These are phyloP conservation scores for Pedicia rivosa DNA, from an alignment of 2,888 invertebrate genomes.

Conservation along the genomic window DNA sequence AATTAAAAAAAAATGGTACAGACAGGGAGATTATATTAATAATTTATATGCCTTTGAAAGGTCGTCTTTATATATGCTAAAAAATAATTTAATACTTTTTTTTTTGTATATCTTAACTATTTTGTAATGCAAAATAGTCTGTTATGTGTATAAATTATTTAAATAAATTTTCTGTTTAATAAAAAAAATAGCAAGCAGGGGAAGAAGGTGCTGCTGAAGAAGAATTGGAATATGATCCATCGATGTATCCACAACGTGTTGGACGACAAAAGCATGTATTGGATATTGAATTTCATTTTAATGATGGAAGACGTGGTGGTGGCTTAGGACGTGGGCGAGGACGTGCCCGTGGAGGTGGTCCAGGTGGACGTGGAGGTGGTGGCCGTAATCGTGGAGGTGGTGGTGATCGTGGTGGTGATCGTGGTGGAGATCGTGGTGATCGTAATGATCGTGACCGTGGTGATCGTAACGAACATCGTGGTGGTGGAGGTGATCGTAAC, in stretches of 20 bases:
- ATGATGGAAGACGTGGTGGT: conserved; percentile 58
- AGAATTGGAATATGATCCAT: conserved; percentile 52
- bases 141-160: too few species aligned
- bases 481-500: conserved; percentile 19
- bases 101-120: too few species aligned
- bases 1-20: too few species aligned
- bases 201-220: conserved; percentile 55
- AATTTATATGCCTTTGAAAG: too few species aligned
- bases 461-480: conserved; percentile 26
- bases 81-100: too few species aligned
- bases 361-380: conserved; percentile 21
- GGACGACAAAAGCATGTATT: conserved; percentile 73
- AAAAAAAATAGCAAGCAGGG: conserved; percentile 21
- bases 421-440: conserved; percentile 17
- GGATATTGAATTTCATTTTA: conserved; percentile 79
- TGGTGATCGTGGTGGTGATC: conserved; percentile 12
- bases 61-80: too few species aligned
- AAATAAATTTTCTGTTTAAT: not conserved
- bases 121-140: too few species aligned
- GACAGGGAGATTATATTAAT: too few species aligned
- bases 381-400: conserved; percentile 16
- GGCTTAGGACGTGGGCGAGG: conserved; percentile 46
- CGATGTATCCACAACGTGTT: conserved; percentile 71
- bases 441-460: conserved; percentile 17
- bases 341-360: conserved; percentile 39